Conservation (phyloP, 2,113 vertebrate genomes). For the Leucosticte australis region DNA sequence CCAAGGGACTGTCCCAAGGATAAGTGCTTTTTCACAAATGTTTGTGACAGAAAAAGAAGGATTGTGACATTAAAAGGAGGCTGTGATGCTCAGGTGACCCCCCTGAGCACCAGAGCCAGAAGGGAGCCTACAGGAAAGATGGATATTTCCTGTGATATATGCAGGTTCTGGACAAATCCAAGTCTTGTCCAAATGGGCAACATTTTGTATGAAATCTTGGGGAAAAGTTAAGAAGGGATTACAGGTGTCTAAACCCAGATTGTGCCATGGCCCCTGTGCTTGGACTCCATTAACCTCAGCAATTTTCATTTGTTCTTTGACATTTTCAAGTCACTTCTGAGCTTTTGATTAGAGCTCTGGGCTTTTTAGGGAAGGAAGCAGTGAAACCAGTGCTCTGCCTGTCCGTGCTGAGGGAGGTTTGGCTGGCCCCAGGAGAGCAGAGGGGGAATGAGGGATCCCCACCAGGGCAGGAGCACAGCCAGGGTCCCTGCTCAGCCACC, state of each 20-base stretch:
- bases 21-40: accelerated
- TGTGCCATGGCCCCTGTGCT: neutral
- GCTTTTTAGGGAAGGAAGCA: neutral
- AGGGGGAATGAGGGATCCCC: neutral
- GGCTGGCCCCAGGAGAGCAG: accelerated
- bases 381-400: accelerated
- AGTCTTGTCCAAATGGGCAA: neutral
- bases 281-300: neutral
- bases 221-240: neutral
- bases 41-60: too few species aligned
- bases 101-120: neutral
- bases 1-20: neutral
- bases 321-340: neutral
- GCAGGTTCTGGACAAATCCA: neutral
- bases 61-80: too few species aligned
- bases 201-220: neutral
- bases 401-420: accelerated
- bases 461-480: accelerated
- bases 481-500: neutral
- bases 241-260: neutral
- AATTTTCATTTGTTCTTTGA: neutral
- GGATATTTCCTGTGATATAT: neutral
- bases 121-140: neutral
- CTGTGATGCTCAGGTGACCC: neutral
- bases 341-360: accelerated